A percentile compares a stretch with the other conserved stretches of the same genome.
Evolutionary conservation across 2,113 vertebrate genomes (phyloP).

Genomic region (Limnothrissa miodon): DNA sequence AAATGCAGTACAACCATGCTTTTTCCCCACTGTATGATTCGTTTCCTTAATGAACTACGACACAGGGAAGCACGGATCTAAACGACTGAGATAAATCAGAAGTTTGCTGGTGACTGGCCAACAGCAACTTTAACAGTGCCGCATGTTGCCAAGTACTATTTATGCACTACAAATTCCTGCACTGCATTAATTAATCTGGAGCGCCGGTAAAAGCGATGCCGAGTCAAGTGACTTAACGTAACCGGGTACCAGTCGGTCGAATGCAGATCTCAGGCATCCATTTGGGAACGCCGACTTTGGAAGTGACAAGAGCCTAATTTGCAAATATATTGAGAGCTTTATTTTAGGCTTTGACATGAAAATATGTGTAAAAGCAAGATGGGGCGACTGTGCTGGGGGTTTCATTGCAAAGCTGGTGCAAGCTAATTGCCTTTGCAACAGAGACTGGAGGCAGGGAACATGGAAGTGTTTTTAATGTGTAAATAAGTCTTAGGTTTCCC

Average conservation of each 20-base stretch:
- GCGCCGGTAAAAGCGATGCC: neutral
- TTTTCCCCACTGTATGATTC: neutral
- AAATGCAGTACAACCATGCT: neutral
- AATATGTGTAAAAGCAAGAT: neutral
- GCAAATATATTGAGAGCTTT: neutral
- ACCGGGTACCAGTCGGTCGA: neutral
- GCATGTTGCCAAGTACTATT: neutral
- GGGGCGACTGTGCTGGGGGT: neutral
- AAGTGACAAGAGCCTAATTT: constrained; percentile 11
- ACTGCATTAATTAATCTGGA: neutral
- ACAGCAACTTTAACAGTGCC: neutral
- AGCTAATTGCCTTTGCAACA: constrained; percentile 32
- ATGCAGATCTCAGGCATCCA: neutral
- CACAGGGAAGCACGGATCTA: neutral
- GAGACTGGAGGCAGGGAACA: neutral
- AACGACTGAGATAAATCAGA: constrained; percentile 8
- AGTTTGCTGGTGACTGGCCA: neutral
- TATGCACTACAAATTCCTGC: neutral
- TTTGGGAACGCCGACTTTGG: neutral
- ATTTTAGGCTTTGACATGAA: neutral
- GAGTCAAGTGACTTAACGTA: neutral
- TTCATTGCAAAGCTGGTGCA: neutral
- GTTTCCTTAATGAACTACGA: neutral
- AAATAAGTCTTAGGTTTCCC: neutral
- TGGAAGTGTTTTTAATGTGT: constrained; percentile 18